Evolutionary conservation across 2,888 invertebrate genomes (phyloP), one percentile per base, ranked within the genome.

Genomic region (Latrodectus hesperus): DNA sequence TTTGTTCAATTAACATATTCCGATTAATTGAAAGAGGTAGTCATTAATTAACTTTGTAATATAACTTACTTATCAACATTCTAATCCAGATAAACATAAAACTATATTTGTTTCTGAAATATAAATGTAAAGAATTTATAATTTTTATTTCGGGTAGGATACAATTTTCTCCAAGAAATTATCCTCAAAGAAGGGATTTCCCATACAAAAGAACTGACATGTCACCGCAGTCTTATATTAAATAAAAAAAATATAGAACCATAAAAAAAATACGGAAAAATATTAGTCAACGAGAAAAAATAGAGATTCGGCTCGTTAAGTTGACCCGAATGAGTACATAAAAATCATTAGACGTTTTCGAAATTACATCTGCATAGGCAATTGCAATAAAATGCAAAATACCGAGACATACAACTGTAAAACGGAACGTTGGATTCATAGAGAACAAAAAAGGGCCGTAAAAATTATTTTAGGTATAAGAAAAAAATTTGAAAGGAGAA

Each of bases 311-410:
- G 53, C 53, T 78, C 78, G 68, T 78, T 70, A 70, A 51, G 14
- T 78, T 60, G 60, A 60, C 60, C 60, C 6, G 60, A n/a, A 60
- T 16, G n/a, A 60, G 10, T 53, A 14, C 38, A 53, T 77, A 14
- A 67, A 77, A 77, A 77, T 77, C 77, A 77, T 78, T 78, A 78
- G 9, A 70, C 67, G 49, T 49, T 70, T 38, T 78, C 70, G 38
- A 67, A 52, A 78, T 78, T 68, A 67, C 70, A 70, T 70, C 51
- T 60, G 64, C 68, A 51, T 17, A 12, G 53, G 51, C 11, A 22
- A 78, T 53, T 76, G 72, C 77, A 84, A 76, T 84, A 84, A 84
- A 76, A 84, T 80, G 80, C 80, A 80, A 77, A 68, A 22, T 52
- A 68, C 60, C 49, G 65, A 64, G 52, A 76, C 60, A 14, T 14